Base-by-base conservation (phyloP, 2,797 vertebrate genomes). In the Acipenser transmontanus region DNA sequence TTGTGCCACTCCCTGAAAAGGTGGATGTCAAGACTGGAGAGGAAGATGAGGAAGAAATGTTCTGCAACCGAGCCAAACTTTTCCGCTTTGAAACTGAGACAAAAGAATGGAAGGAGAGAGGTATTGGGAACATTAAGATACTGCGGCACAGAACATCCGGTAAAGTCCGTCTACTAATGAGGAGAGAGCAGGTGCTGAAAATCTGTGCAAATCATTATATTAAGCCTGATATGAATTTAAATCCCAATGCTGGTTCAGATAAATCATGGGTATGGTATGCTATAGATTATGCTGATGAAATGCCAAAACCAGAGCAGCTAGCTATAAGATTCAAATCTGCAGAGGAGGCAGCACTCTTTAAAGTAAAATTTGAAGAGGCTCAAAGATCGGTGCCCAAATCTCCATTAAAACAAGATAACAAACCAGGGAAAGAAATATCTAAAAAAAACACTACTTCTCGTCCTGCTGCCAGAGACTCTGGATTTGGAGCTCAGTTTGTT, bases 201-300 rank as follows among this genome's bases (percentile, higher is more conserved):
- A 97, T 99, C 69, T 99, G 97, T 84, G 96, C 97, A 74, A 99
- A 99, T 82, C 97, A 99, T 82, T 99, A 98, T 69, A 96, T 99
- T 73, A 98, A 84, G 74, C 70, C 90, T 34, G 95, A 99, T 70
- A 98, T 96, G 94, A 88, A 91, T 14, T 82, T 99, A 60, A 93
- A 92, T 78, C 93, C 91, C 9, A 98, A 97, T 78, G 86, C 95
- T 63, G 88, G 89, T 9, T 99, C 96, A 49, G 96, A 99, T 76
- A 97, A 91, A 76, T 99, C 96, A 47, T 98, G 97, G 87, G 96
- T 99, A 0, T 99, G 97, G 97, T 92, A 95, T 71, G 96, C 97
- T 63, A 85, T 95, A 65, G 97, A 99, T 74, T 99, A 98, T 80
- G 94, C 97, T 12, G 96, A 99, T 50, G 96, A 99, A 75, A 86